These are phyloP conservation scores for Lepus timidus DNA, from an alignment of 2,113 vertebrate species.

Conservation along the genomic window DNA sequence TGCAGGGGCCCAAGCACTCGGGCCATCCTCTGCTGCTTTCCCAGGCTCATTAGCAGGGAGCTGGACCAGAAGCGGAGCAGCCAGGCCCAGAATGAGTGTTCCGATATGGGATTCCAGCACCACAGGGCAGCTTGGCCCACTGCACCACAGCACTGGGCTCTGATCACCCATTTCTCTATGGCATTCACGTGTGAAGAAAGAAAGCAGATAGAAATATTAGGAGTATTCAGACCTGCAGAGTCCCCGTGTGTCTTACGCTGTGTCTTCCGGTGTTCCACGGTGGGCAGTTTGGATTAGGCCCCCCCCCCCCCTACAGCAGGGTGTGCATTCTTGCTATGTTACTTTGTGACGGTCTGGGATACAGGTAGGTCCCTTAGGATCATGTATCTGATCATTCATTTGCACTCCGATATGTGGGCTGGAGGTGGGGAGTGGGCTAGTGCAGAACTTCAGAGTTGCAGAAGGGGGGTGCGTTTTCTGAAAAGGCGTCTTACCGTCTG, in stretches of 20 bases:
- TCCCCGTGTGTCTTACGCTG: fast-evolving
- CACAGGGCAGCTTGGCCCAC: too few relatives aligned
- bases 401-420: too few relatives aligned
- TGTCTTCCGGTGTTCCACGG: fast-evolving
- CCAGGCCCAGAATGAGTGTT: too few relatives aligned
- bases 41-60: too few relatives aligned
- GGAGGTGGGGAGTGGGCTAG: neutral
- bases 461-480: neutral
- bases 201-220: fast-evolving
- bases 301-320: fast-evolving
- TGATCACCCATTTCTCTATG: neutral
- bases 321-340: fast-evolving
- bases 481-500: constrained; percentile 40
- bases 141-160: too few relatives aligned
- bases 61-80: too few relatives aligned
- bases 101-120: too few relatives aligned
- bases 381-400: fast-evolving
- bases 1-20: too few relatives aligned
- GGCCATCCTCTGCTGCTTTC: too few relatives aligned
- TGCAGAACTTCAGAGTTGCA: neutral
- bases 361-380: too few relatives aligned
- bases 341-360: fast-evolving
- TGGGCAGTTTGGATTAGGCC: neutral
- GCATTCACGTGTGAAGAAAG: neutral
- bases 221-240: fast-evolving